Conservation (phyloP, 1,140 invertebrate species). For the Trinorchestia longiramus region DNA sequence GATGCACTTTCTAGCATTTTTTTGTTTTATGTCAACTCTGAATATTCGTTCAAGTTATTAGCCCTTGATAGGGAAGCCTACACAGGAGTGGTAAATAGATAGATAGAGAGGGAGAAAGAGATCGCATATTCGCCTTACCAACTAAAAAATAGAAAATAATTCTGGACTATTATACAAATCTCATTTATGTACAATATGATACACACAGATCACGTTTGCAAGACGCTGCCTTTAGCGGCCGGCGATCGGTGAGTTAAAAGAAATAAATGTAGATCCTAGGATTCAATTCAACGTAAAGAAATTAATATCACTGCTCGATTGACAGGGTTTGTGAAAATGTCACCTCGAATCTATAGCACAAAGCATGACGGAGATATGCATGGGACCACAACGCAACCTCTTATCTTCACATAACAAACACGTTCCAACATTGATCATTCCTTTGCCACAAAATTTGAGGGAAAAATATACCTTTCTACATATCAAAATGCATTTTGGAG, state of each 20-base stretch:
- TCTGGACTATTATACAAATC: slow-evolving; percentile 54
- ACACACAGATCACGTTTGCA: slow-evolving; percentile 4
- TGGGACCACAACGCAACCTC: no score
- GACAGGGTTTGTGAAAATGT: neutral
- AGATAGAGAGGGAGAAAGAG: slow-evolving; percentile 29
- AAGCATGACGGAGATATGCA: neutral
- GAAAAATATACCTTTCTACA: no score
- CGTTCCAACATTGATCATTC: no score
- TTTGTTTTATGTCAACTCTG: neutral
- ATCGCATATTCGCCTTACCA: slow-evolving; percentile 35
- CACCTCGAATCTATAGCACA: neutral
- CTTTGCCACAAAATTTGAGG: no score
- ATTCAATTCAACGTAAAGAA: neutral
- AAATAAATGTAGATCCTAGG: neutral
- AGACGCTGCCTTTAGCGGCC: neutral
- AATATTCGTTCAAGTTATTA: neutral
- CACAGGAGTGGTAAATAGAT: no score
- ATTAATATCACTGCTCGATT: neutral
- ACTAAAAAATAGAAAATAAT: slow-evolving; percentile 54
- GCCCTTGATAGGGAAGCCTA: neutral
- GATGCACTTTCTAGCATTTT: neutral
- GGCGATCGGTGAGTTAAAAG: neutral
- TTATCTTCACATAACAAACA: no score
- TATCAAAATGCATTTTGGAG: no score
- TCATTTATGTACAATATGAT: slow-evolving; percentile 34